Evolutionary conservation across 2,113 vertebrate species (phyloP), one percentile per base, ranked within the genome.

Genomic region (Ochotona princeps): DNA sequence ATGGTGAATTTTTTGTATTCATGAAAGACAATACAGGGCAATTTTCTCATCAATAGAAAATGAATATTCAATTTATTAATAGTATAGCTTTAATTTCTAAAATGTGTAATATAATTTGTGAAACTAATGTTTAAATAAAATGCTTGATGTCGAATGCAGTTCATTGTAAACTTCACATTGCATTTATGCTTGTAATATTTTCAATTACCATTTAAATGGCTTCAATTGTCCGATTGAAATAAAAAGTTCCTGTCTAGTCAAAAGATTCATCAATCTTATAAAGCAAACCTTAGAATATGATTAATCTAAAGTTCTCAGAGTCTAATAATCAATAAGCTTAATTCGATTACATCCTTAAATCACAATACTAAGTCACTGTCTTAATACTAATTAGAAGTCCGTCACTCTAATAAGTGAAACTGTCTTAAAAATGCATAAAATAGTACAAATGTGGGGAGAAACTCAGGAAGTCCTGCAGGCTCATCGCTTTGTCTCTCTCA

Each of bases 231-330:
- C 91, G 26, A 82, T 75, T 92, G 76, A 94, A 96, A 93, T 75
- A 94, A 91, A 94, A 84, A 26, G 15, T 94, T 91, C 47, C 18
- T 93, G 8, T 88, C 18, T 87, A 63, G 74, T 91, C 87, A 96
- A 96, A 94, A 94, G 32, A 93, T 76, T 92, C 76, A 91, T 89
- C 92, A 89, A 89, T 89, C 49, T 91, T 96, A 96, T 92, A 95
- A 90, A 84, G 49, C 92, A 95, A 92, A 87, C 75, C 91, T 89
- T 88, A 81, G 47, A 95, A 91, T 92, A 72, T 75, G 35, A 87
- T 94, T 95, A 82, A 89, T 88, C 49, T 82, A 76, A 95, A 32
- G 30, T 94, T 80, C 35, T 86, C 12, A 66, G 51, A 76, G 49
- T 87, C 51, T 92, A 44, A 87, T 72, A 83, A 8, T 92, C 26